phyloP scores from a whole-genome alignment of 2,888 invertebrate species.

The Diaprepes abbreviatus region DNA sequence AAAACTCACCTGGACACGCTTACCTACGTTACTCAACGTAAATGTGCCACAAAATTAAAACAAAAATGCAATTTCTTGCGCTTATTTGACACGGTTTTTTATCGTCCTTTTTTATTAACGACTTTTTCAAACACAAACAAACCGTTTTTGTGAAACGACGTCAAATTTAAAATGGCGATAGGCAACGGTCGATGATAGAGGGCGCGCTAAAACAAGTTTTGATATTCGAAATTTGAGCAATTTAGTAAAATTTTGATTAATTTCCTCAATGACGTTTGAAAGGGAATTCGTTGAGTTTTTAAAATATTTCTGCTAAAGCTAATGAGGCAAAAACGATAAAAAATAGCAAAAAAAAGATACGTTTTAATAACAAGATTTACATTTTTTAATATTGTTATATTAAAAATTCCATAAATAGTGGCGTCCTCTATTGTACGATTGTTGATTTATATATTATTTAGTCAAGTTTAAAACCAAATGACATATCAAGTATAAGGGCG shows the following conservation, averaged over 20 bases:
- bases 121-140: constrained; percentile 25
- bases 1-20: constrained; percentile 3
- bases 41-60: constrained; percentile 10
- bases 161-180: constrained; percentile 24
- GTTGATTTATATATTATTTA: no score
- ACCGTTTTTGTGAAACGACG: constrained; percentile 17
- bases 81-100: constrained; percentile 16
- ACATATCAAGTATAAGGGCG: no score
- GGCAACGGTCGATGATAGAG: background rate
- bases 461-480: no score
- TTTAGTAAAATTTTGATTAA: background rate
- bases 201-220: background rate
- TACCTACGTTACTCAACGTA: constrained; percentile 13
- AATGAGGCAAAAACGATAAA: no score
- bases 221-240: background rate
- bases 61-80: background rate
- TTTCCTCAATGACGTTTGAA: background rate
- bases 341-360: no score
- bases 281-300: no score
- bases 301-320: no score
- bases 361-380: no score
- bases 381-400: background rate
- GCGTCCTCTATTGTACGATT: background rate
- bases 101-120: constrained; percentile 18
- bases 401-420: background rate